phyloP scores from a whole-genome alignment of 2,888 invertebrate species.

The Mythimna albipuncta region DNA sequence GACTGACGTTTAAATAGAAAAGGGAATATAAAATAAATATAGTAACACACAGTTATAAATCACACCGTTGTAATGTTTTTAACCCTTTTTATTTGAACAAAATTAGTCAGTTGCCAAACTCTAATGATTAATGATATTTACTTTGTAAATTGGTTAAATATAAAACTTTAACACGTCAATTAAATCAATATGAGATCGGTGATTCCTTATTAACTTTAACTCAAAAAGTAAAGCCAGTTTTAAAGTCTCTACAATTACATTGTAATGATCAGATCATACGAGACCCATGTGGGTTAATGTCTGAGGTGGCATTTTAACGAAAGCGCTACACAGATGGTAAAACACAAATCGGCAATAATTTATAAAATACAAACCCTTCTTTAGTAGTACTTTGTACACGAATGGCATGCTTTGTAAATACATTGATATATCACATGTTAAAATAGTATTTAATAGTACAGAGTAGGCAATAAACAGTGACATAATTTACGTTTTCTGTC shows the following conservation, averaged over 20 bases:
- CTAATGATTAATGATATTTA: background rate
- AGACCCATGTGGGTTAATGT: background rate
- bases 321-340: background rate
- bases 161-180: background rate
- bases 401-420: constrained; percentile 50
- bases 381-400: constrained; percentile 49
- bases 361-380: background rate
- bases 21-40: constrained; percentile 6
- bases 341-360: background rate
- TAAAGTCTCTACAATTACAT: background rate
- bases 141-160: background rate
- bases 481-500: background rate
- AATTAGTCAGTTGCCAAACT: constrained; percentile 25
- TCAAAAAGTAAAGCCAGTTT: background rate
- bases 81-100: constrained; percentile 18
- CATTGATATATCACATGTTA: constrained; percentile 37
- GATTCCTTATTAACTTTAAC: background rate
- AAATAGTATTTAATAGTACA: constrained; percentile 31
- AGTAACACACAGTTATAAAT: constrained; percentile 2
- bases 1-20: constrained; percentile 33
- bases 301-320: background rate
- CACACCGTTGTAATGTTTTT: constrained; percentile 6
- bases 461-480: constrained; percentile 26
- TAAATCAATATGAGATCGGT: background rate
- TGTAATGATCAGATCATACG: background rate